Base-by-base conservation (phyloP, 2,888 invertebrate species). In the Tholera decimalis region DNA sequence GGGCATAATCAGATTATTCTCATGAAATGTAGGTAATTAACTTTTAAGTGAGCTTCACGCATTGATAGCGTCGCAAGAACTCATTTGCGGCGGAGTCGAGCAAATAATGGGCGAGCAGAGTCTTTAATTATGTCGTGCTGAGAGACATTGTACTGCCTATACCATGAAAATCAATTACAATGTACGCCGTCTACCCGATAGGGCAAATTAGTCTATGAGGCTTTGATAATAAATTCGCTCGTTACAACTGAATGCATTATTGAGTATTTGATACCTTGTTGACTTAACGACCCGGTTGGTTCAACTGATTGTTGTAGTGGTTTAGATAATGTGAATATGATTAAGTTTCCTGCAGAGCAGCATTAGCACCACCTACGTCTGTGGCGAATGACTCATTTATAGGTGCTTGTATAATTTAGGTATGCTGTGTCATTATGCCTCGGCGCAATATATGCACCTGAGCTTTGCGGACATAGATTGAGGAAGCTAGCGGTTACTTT, bases 21-120 rank as follows among this genome's bases (percentile, higher is more conserved):
- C 80, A 75, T 79, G 78, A 80, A 79, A 81, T 80, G 77, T 80
- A 79, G 67, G 82, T 83, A 84, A 87, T 85, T 84, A 83, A 80
- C 73, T 78, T 86, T 83, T 77, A 86, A 82, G 81, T 80, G 73
- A 73, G 78, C 74, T 85, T 80, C 79, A 83, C 77, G 80, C 83
- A 78, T 80, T 81, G 78, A 82, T 82, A 74, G 71, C 73, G 58
- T 57, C 67, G 77, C 79, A 81, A 79, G 77, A 87, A 83, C 80
- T 70, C 56, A 77, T 82, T 77, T 73, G 55, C 64, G 59, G 66
- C 41, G 9, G 61, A 79, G 33, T 53, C 74, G 58, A 78, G 73
- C 68, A 70, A 79, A 80, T 83, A 83, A 75, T 69, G 66, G 73
- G 60, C 58, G 57, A 60, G 62, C 60, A 50, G 47, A 55, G 37